Evolutionary conservation across 92 coral and sea anemone species (phyloP).

Genomic region (Porites rus): DNA sequence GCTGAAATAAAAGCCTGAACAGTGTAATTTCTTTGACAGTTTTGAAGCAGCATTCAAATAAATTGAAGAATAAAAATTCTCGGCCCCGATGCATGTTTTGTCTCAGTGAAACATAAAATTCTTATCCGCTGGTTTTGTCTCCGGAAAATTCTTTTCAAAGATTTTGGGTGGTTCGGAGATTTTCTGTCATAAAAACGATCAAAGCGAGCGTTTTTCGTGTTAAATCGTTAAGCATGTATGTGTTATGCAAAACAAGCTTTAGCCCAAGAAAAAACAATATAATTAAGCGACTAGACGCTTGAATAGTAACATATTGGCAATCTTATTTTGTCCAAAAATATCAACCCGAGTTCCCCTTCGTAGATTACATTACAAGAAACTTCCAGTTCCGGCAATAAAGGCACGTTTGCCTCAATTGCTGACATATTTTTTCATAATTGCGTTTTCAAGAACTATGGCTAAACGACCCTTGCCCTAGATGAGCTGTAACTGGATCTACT

Average conservation of each 20-base stretch:
- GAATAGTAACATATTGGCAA: background rate
- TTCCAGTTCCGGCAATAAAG: too few relatives aligned
- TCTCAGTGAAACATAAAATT: background rate
- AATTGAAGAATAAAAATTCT: too few relatives aligned
- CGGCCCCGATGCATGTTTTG: background rate
- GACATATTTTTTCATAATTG: too few relatives aligned
- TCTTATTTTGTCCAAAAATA: background rate
- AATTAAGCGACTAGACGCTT: background rate
- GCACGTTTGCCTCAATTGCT: too few relatives aligned
- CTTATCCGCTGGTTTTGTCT: background rate
- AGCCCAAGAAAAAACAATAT: background rate
- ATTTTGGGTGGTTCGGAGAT: too few relatives aligned
- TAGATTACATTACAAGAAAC: background rate
- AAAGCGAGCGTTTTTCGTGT: background rate
- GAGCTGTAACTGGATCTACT: too few relatives aligned
- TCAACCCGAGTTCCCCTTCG: background rate
- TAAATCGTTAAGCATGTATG: background rate
- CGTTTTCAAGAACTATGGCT: too few relatives aligned
- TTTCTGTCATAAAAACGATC: background rate
- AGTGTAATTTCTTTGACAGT: background rate
- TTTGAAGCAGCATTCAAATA: background rate
- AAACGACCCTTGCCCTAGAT: too few relatives aligned
- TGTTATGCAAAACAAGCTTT: background rate
- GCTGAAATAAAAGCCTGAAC: background rate
- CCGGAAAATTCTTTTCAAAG: background rate